Conservation (phyloP, 2,113 vertebrate species). For the Herpailurus yagouaroundi region DNA sequence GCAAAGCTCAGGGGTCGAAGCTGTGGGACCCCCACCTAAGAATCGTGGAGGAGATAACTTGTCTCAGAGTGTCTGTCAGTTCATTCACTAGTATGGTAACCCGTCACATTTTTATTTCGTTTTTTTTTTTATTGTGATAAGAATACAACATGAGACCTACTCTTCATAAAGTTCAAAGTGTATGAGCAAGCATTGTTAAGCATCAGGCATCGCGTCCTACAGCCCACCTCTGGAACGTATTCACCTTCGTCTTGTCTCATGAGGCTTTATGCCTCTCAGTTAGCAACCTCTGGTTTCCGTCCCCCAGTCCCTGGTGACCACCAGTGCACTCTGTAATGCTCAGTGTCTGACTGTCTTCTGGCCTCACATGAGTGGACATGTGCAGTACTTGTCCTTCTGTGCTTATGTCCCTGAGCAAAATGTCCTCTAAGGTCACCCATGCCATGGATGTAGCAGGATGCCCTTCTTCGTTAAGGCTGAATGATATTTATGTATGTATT, state of each 20-base stretch:
- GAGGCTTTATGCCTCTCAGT: background rate
- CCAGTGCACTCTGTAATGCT: background rate
- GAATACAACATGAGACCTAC: background rate
- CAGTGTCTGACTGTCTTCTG: fast-evolving
- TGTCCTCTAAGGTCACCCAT: background rate
- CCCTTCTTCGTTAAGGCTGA: background rate
- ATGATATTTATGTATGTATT: background rate
- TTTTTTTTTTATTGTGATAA: background rate
- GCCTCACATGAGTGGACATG: too few species aligned
- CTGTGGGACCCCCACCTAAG: background rate
- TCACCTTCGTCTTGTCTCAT: background rate
- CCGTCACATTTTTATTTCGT: too few species aligned
- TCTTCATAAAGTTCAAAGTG: background rate
- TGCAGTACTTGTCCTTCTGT: background rate
- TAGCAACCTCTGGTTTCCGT: background rate
- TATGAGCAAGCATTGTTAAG: background rate
- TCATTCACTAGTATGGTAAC: background rate
- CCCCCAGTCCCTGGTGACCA: background rate
- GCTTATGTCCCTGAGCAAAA: too few species aligned
- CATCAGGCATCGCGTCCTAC: fast-evolving
- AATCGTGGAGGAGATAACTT: background rate
- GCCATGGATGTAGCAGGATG: background rate
- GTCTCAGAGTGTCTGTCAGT: background rate
- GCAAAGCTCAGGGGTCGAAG: background rate
- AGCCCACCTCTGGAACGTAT: fast-evolving